Percentiles rank a stretch among this genome's conserved stretches.
Conservation (phyloP, 2,888 invertebrate species). For the Leptura quadrifasciata region DNA sequence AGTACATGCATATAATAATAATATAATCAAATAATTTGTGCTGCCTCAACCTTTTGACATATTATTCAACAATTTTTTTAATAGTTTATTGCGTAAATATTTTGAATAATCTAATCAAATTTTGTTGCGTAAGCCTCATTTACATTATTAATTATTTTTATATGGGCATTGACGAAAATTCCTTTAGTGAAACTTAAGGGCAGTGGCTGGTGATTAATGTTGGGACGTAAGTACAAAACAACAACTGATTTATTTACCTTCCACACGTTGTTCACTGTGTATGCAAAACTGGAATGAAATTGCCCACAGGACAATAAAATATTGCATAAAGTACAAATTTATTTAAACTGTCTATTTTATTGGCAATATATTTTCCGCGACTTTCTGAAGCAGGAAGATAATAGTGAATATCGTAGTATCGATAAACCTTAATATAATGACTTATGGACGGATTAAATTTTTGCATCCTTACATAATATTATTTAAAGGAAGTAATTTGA, state of each 20-base stretch:
- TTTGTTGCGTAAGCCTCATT: slow-evolving; percentile 20
- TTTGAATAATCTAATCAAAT: slow-evolving; percentile 23
- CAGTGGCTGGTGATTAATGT: no score
- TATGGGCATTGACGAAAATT: neutral
- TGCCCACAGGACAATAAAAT: neutral
- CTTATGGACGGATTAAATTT: no score
- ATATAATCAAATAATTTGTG: slow-evolving; percentile 12
- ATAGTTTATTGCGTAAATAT: slow-evolving; percentile 19
- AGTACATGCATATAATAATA: slow-evolving; percentile 8
- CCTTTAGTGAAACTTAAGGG: neutral
- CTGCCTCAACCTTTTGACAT: slow-evolving; percentile 37
- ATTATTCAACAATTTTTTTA: slow-evolving; percentile 27
- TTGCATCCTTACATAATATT: no score
- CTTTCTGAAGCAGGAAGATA: neutral
- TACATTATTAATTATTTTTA: slow-evolving; percentile 23
- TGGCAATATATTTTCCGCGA: neutral
- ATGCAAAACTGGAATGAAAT: no score
- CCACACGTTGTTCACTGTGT: no score
- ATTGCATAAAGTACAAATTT: neutral
- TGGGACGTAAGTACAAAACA: no score
- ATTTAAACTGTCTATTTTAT: neutral
- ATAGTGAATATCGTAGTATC: neutral
- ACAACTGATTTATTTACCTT: no score
- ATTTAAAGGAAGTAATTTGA: no score
- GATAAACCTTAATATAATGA: no score